Conservation (phyloP, 1,140 invertebrate species). For the Bilobella aurantiaca region DNA sequence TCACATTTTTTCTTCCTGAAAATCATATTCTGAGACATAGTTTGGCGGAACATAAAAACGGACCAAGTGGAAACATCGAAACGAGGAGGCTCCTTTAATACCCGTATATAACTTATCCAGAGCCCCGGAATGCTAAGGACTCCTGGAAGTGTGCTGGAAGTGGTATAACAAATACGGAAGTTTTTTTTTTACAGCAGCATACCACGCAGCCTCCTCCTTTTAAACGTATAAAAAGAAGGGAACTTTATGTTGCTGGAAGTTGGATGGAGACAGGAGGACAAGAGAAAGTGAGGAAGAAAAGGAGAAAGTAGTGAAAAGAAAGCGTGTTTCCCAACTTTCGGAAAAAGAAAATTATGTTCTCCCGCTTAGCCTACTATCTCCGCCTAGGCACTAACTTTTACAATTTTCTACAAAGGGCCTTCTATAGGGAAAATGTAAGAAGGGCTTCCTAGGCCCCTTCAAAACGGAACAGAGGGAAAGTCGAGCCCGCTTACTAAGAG, state of each 20-base stretch:
- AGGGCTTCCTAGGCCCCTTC: too few relatives aligned
- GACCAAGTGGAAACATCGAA: background rate
- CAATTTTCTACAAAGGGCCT: background rate
- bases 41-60: conserved; percentile 6
- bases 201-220: too few relatives aligned
- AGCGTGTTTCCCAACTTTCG: background rate
- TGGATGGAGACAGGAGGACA: too few relatives aligned
- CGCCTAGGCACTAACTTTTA: background rate
- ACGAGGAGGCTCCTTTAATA: background rate
- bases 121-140: too few relatives aligned
- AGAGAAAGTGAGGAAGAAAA: background rate
- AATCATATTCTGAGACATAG: background rate
- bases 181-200: too few relatives aligned
- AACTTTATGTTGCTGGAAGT: too few relatives aligned
- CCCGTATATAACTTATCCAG: background rate
- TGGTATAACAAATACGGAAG: too few relatives aligned
- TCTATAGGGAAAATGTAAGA: too few relatives aligned
- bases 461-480: too few relatives aligned
- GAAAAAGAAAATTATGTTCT: background rate
- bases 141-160: too few relatives aligned
- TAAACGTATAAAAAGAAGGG: background rate
- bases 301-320: background rate
- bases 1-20: background rate
- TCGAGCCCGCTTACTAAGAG: too few relatives aligned
- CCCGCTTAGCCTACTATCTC: background rate